These are phyloP conservation scores for Rotaria magnacalcarata DNA, from an alignment of 2,888 invertebrate species.

Conservation along the genomic window DNA sequence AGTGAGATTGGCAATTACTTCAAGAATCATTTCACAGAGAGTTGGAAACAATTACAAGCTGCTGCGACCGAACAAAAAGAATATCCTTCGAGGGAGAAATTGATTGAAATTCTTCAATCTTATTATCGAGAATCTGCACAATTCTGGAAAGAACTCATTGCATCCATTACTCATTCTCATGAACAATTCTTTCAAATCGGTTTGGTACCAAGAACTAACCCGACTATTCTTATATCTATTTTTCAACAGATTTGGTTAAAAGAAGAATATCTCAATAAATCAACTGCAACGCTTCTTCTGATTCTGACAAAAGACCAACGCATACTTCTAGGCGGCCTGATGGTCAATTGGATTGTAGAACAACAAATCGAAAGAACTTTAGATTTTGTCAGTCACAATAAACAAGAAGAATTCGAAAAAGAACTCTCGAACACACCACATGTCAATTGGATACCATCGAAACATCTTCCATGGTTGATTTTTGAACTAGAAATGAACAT, in stretches of 20 bases:
- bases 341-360: background rate
- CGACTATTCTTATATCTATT: background rate
- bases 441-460: background rate
- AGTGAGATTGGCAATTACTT: background rate
- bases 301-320: background rate
- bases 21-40: background rate
- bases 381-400: background rate
- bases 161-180: background rate
- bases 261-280: background rate
- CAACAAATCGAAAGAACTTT: background rate
- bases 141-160: background rate
- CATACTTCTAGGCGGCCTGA: background rate
- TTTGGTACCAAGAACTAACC: background rate
- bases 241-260: slow-evolving; percentile 26
- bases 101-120: background rate
- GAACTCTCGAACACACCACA: background rate
- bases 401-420: slow-evolving; percentile 19
- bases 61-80: background rate
- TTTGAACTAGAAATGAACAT: slow-evolving; percentile 19
- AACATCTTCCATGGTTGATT: slow-evolving; percentile 8
- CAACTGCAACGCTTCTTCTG: no score
- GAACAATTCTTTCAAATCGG: background rate
- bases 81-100: background rate
- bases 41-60: background rate
- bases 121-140: background rate